Evolutionary conservation across 2,113 vertebrate genomes (phyloP).

Genomic region (Syrmaticus mikado): DNA sequence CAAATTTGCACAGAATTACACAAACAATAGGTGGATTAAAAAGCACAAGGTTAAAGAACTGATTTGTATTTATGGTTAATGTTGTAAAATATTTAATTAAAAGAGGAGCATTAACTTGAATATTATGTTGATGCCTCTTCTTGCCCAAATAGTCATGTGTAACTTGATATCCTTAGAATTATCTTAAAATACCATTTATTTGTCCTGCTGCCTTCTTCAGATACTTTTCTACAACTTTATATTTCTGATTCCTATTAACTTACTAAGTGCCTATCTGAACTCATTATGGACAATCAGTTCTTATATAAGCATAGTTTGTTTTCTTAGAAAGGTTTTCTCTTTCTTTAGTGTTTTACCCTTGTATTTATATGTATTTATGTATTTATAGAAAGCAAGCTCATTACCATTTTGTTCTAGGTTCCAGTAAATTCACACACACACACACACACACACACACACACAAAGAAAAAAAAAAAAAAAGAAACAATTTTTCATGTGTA

Average conservation of each 20-base stretch:
- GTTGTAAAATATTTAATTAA: neutral
- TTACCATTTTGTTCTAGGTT: neutral
- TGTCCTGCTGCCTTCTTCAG: neutral
- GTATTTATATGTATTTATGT: no score
- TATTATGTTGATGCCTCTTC: neutral
- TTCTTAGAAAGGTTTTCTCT: neutral
- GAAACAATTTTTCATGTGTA: neutral
- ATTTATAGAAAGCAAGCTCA: neutral
- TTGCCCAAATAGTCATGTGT: neutral
- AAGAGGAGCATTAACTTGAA: neutral
- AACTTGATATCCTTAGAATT: neutral
- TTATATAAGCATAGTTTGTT: neutral
- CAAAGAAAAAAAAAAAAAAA: neutral
- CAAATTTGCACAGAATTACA: neutral
- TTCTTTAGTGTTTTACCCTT: neutral
- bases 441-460: no score
- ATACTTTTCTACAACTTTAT: neutral
- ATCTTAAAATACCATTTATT: neutral
- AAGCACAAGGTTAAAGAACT: neutral
- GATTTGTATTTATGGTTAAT: neutral
- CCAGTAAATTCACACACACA: neutral
- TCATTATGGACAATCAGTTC: neutral
- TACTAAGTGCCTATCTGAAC: neutral
- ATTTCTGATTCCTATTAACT: neutral
- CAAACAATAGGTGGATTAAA: neutral